Percentiles rank a stretch among this genome's conserved stretches.
Conservation (phyloP, 2,888 invertebrate genomes). For the Apamea sordens region DNA sequence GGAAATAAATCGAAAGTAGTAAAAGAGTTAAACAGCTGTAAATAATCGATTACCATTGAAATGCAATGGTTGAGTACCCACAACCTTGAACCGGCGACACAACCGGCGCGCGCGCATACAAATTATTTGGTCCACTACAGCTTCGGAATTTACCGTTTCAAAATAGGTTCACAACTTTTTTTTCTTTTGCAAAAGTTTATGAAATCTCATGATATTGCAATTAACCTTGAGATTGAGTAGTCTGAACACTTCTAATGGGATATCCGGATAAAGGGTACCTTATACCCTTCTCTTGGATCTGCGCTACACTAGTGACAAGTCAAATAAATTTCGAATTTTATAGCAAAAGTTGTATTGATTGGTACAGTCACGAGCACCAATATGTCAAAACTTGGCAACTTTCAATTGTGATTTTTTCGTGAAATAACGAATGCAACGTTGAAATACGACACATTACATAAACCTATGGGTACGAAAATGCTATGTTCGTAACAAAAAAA, state of each 20-base stretch:
- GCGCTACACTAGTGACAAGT: not conserved
- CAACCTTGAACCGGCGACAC: conserved; percentile 70
- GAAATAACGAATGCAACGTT: too few relatives aligned
- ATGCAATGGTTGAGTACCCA: conserved; percentile 67
- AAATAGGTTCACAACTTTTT: conserved; percentile 20
- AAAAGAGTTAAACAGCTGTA: conserved; percentile 17
- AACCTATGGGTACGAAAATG: too few relatives aligned
- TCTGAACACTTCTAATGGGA: not conserved
- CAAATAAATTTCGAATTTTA: not conserved
- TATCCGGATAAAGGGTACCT: too few relatives aligned
- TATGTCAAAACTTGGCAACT: too few relatives aligned
- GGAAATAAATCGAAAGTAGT: conserved; percentile 33
- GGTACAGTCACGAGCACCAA: too few relatives aligned
- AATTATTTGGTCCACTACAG: conserved; percentile 48
- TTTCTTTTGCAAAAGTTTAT: conserved; percentile 26
- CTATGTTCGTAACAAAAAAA: too few relatives aligned
- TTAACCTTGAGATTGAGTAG: conserved; percentile 11
- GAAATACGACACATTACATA: too few relatives aligned
- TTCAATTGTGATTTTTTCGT: too few relatives aligned
- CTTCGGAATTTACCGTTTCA: conserved; percentile 49
- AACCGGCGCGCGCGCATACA: conserved; percentile 61
- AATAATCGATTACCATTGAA: conserved; percentile 50
- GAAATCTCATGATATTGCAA: conserved; percentile 18
- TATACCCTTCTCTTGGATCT: too few relatives aligned
- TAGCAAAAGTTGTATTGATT: not conserved